Percentiles rank a stretch among this genome's conserved stretches.
These are phyloP conservation scores for Platyscapa corneri DNA, from an alignment of 1,140 invertebrate genomes.

Conservation along the genomic window DNA sequence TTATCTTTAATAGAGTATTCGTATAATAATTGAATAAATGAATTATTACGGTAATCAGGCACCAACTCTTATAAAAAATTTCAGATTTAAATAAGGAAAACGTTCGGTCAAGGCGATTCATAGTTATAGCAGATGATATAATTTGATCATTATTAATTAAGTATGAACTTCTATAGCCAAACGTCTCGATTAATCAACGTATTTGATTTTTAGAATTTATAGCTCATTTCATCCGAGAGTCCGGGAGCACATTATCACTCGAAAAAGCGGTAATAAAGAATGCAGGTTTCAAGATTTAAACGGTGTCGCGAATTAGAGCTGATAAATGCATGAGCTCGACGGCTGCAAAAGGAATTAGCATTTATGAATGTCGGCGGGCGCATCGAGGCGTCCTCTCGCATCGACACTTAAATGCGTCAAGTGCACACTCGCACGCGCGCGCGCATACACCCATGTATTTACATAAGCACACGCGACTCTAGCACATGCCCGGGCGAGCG, in stretches of 20 bases:
- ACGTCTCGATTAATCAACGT: neutral
- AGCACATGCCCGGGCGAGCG: neutral
- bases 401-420: conserved; percentile 27
- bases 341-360: conserved; percentile 44
- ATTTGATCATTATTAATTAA: neutral
- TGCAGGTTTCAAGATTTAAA: conserved; percentile 18
- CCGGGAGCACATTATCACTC: neutral
- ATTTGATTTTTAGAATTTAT: neutral
- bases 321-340: conserved; percentile 17
- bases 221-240: neutral
- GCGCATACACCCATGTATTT: neutral
- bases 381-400: conserved; percentile 31
- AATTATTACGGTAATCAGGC: too few species aligned
- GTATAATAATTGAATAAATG: too few species aligned
- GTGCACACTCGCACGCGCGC: neutral
- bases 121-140: neutral
- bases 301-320: conserved; percentile 25
- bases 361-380: conserved; percentile 41
- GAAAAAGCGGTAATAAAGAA: conserved; percentile 5
- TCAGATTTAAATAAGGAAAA: neutral
- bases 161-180: neutral
- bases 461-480: neutral
- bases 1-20: too few species aligned
- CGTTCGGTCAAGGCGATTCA: neutral
- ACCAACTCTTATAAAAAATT: too few species aligned